Conservation (phyloP, 2,113 vertebrate species). For the Halcyon malimbica region DNA sequence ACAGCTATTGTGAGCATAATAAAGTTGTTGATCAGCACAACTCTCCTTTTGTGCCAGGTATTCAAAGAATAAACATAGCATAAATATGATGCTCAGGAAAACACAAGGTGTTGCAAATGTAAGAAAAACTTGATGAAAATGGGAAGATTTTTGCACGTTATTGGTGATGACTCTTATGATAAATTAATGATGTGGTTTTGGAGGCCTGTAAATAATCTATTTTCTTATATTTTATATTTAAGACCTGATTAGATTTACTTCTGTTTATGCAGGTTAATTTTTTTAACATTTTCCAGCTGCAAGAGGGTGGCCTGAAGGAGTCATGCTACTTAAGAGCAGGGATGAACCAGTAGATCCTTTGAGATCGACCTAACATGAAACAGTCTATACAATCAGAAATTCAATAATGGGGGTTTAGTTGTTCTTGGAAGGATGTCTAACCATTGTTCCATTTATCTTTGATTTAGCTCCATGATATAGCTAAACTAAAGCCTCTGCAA, state of each 20-base stretch:
- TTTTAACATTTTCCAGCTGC: not conserved
- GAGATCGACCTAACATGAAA: not conserved
- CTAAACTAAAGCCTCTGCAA: slow-evolving; percentile 83
- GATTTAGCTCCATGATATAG: slow-evolving; percentile 83
- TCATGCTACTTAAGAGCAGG: not conserved
- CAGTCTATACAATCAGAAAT: not conserved
- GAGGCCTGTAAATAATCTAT: not conserved
- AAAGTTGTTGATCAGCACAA: not conserved
- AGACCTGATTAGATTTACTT: not conserved
- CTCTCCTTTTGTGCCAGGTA: not conserved
- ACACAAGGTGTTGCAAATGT: not conserved
- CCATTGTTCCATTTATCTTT: not conserved
- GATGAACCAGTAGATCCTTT: not conserved
- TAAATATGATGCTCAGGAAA: not conserved
- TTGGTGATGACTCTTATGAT: not conserved
- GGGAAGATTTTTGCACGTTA: not conserved
- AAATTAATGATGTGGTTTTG: not conserved
- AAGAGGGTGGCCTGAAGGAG: not conserved
- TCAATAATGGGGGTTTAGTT: not conserved
- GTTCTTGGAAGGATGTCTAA: not conserved
- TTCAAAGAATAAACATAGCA: not conserved
- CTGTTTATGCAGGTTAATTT: not conserved
- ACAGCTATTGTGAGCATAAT: not conserved
- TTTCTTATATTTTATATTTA: not conserved
- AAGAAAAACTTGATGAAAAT: not conserved